Percentiles rank a stretch among this genome's conserved stretches.
Evolutionary conservation across 1,140 invertebrate genomes (phyloP).

Genomic region (Octopus sinensis): DNA sequence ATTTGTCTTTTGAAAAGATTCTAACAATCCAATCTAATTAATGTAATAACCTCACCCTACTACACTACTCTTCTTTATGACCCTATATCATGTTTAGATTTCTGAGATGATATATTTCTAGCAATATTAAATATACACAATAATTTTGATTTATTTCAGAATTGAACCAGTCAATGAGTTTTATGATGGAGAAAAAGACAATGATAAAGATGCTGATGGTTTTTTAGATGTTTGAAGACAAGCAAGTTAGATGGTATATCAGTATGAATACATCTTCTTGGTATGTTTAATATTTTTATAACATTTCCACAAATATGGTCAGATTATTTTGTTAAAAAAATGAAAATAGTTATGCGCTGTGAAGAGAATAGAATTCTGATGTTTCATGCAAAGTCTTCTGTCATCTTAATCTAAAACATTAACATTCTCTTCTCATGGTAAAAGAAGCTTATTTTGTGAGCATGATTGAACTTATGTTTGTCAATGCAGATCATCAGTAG

Average conservation of each 20-base stretch:
- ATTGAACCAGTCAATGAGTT: constrained; percentile 88
- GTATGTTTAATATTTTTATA: background rate
- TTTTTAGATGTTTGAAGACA: constrained; percentile 48
- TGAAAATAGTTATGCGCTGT: background rate
- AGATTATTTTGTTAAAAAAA: background rate
- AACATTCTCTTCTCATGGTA: too few species aligned
- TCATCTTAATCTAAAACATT: background rate
- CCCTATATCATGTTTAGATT: too few species aligned
- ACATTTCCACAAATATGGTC: background rate
- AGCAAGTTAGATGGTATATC: background rate
- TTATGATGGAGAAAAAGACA: constrained; percentile 78
- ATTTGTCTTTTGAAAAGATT: too few species aligned
- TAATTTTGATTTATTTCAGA: constrained; percentile 52
- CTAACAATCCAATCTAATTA: too few species aligned
- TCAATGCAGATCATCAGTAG: too few species aligned
- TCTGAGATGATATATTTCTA: too few species aligned
- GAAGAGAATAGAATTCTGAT: background rate
- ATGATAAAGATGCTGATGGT: constrained; percentile 59
- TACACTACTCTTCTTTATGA: too few species aligned
- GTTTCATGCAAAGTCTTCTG: background rate
- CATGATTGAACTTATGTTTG: too few species aligned
- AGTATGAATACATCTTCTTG: background rate
- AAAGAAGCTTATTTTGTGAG: too few species aligned
- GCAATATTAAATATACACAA: too few species aligned
- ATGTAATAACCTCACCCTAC: too few species aligned